Base-by-base conservation (phyloP, 1,140 invertebrate species). In the Aethina tumida region DNA sequence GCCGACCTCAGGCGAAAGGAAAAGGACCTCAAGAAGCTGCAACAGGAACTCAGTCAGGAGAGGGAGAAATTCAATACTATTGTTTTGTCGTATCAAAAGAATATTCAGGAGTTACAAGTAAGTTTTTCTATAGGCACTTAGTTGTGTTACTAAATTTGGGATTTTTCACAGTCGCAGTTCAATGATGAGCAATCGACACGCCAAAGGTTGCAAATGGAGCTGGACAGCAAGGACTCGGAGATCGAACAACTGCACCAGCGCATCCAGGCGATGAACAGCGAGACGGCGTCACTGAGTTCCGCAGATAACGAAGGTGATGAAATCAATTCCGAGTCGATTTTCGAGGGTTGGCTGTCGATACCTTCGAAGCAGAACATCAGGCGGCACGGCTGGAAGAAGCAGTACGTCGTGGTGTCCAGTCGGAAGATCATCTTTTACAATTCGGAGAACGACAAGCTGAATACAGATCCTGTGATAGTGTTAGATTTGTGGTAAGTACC, bases 401-500 rank as follows among this genome's bases (percentile, higher is more conserved):
- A 97, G 63, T 97, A 90, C 63, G 91, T 97, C 4, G 92, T 97
- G 14, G 92, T 97, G 9, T 95, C 90, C 10, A 94, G 88, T 40
- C 84, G 88, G 55, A 97, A 97, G 65, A 94, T 98, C 35, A 89
- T 97, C 28, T 98, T 98, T 68, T 98, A 97, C 58, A 94, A 96
- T 66, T 83, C 81, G 14, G 93, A 97, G 65, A 85, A 71, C 53
- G 91, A 96, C 57, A 95, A 95, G 63, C 80, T 87, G 64, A 95
- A 96, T 56, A 85, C 90, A 7, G 89, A 94, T 73, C 93, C 94
- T 9, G 79, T 86, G 33, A 77, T 97, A 54, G 92, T 97, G 56
- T 68, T 98, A 46, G 94, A 97, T 74, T 77, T 98, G 52, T 93
- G 83, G 86, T 90, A 61, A 70, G 69, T 66, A 4, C 33, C 8